Evolutionary conservation across 2,797 vertebrate genomes (phyloP).

Genomic region (Loris lydekkerianus): DNA sequence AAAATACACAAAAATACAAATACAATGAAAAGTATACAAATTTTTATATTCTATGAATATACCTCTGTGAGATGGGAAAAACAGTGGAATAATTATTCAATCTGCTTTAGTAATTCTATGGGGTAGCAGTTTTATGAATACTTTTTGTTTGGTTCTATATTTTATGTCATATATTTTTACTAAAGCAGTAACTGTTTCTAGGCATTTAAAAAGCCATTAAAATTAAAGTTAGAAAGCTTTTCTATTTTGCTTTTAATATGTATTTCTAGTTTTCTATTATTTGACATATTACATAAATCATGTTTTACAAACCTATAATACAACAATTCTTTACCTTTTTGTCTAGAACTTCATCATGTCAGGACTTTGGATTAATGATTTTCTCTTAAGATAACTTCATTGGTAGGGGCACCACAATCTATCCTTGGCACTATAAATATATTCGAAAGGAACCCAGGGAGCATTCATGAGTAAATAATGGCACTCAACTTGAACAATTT

Average conservation of each 20-base stretch:
- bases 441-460: neutral
- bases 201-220: neutral
- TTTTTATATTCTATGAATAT: neutral
- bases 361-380: slow-evolving; percentile 33
- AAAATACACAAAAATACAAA: neutral
- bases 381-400: slow-evolving; percentile 53
- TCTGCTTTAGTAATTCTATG: neutral
- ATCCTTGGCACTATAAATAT: neutral
- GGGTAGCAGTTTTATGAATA: neutral
- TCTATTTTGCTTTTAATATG: neutral
- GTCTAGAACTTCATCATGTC: neutral
- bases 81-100: neutral
- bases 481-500: neutral
- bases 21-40: neutral
- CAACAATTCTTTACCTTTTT: neutral
- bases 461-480: neutral
- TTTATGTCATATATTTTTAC: slow-evolving; percentile 6
- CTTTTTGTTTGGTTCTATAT: neutral
- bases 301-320: slow-evolving; percentile 2
- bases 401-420: neutral
- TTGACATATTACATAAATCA: slow-evolving; percentile 29
- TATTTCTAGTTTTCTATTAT: neutral
- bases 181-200: neutral
- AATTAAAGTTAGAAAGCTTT: neutral
- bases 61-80: neutral